A percentile compares a stretch with the other conserved stretches of the same genome.
phyloP scores from a whole-genome alignment of 2,797 vertebrate species.

The Crax fasciolata region DNA sequence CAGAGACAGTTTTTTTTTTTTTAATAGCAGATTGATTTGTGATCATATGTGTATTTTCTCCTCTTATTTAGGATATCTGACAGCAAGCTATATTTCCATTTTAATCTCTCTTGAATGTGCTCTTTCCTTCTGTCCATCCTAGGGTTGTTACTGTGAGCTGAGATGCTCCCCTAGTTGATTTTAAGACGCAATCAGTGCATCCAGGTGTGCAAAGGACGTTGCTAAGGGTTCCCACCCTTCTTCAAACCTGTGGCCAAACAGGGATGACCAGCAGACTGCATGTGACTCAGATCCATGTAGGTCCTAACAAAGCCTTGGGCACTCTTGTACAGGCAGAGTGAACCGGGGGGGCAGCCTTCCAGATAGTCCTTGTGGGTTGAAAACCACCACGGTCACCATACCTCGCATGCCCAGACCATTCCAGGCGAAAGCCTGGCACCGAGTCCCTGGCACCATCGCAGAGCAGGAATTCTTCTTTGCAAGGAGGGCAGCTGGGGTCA shows the following conservation, averaged over 20 bases:
- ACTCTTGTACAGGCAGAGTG: accelerated
- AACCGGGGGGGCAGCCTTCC: not conserved
- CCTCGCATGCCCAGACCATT: not conserved
- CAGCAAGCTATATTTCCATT: not conserved
- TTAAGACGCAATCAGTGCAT: not conserved
- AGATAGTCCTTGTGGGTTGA: not conserved
- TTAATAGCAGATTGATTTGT: not conserved
- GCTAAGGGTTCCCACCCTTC: not conserved
- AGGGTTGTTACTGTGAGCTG: not conserved
- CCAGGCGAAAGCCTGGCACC: not conserved
- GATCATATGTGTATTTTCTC: not conserved
- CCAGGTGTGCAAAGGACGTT: not conserved
- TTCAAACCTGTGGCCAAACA: not conserved
- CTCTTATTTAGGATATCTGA: not conserved
- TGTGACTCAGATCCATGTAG: not conserved
- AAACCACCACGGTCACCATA: not conserved
- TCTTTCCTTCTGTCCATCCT: not conserved
- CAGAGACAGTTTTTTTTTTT: not conserved
- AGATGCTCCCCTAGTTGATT: not conserved
- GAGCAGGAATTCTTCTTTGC: not conserved
- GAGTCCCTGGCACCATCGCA: not conserved
- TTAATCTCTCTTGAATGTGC: not conserved
- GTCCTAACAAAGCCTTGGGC: not conserved
- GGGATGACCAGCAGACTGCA: not conserved
- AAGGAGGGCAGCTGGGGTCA: not conserved